Conservation (phyloP, 1,140 invertebrate genomes). For the Maniola jurtina region DNA sequence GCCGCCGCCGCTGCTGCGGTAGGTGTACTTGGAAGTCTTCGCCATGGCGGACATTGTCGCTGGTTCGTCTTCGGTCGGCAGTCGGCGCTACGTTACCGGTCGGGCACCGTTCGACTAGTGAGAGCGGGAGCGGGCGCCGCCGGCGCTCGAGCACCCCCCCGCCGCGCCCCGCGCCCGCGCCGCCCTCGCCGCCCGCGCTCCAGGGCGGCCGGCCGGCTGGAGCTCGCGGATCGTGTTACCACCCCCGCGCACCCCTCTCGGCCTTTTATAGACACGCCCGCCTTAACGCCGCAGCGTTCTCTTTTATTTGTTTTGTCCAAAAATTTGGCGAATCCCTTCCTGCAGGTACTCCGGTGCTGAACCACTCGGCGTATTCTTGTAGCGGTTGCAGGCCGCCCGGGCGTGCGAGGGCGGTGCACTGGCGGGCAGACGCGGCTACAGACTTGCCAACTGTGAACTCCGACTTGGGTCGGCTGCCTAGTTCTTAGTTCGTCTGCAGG, state of each 20-base stretch:
- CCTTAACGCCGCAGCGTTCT: conserved; percentile 57
- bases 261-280: conserved; percentile 78
- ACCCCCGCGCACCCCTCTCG: conserved; percentile 74
- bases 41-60: conserved; percentile 86
- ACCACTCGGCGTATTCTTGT: background rate
- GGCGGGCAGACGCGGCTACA: conserved; percentile 42
- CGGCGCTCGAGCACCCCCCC: conserved; percentile 43
- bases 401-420: conserved; percentile 11
- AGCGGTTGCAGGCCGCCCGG: background rate
- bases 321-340: conserved; percentile 62
- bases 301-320: conserved; percentile 75
- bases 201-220: conserved; percentile 70
- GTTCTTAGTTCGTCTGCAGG: background rate
- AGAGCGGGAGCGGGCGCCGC: conserved; percentile 66
- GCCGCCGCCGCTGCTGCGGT: conserved; percentile 89
- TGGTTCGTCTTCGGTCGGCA: conserved; percentile 75
- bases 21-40: conserved; percentile 93
- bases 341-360: conserved; percentile 14
- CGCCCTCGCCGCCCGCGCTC: conserved; percentile 42
- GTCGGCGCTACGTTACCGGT: conserved; percentile 78
- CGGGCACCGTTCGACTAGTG: conserved; percentile 77
- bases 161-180: conserved; percentile 30
- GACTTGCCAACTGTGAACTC: background rate
- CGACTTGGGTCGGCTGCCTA: background rate
- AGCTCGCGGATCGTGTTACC: conserved; percentile 76